These are phyloP conservation scores for Patiria miniata DNA, from an alignment of 35 echinoderm and acorn worm genomes.

Conservation along the genomic window DNA sequence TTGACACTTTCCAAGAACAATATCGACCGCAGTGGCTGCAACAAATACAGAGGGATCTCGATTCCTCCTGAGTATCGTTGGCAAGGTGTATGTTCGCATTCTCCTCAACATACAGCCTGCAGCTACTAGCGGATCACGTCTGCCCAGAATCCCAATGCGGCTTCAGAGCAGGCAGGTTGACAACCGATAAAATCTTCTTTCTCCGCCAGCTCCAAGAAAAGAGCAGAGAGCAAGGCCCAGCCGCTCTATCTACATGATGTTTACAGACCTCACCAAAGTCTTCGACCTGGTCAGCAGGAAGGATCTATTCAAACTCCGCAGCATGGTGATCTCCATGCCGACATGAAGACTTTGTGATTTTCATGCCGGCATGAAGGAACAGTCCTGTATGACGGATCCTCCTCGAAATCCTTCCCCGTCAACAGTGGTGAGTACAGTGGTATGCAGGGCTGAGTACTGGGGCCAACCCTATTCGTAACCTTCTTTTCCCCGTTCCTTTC, in stretches of 20 bases:
- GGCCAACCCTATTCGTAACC: constrained; percentile 43
- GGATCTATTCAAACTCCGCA: constrained; percentile 33
- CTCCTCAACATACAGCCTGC: constrained; percentile 28
- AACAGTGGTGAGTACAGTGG: constrained; percentile 20
- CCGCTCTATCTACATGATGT: constrained; percentile 44
- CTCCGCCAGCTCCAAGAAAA: constrained; percentile 58
- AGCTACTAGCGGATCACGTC: constrained; percentile 24
- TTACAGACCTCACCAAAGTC: constrained; percentile 45
- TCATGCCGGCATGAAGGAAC: constrained; percentile 27
- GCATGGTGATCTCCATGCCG: constrained; percentile 34
- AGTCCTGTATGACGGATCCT: constrained; percentile 30
- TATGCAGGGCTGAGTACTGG: constrained; percentile 32
- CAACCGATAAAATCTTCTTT: constrained; percentile 45
- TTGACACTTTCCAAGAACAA: constrained; percentile 64
- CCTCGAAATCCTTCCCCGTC: constrained; percentile 39
- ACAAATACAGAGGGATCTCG: constrained; percentile 65
- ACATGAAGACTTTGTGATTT: constrained; percentile 45
- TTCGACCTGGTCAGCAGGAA: constrained; percentile 57
- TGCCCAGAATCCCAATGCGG: constrained; percentile 50
- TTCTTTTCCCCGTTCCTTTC: constrained; percentile 49
- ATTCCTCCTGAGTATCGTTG: constrained; percentile 40
- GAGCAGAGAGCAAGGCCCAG: constrained; percentile 44
- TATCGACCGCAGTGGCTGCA: constrained; percentile 55
- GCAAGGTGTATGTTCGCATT: constrained; percentile 46
- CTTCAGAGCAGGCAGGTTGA: constrained; percentile 36